Evolutionary conservation across 2,113 vertebrate species (phyloP).

Genomic region (Vanacampus margaritifer): DNA sequence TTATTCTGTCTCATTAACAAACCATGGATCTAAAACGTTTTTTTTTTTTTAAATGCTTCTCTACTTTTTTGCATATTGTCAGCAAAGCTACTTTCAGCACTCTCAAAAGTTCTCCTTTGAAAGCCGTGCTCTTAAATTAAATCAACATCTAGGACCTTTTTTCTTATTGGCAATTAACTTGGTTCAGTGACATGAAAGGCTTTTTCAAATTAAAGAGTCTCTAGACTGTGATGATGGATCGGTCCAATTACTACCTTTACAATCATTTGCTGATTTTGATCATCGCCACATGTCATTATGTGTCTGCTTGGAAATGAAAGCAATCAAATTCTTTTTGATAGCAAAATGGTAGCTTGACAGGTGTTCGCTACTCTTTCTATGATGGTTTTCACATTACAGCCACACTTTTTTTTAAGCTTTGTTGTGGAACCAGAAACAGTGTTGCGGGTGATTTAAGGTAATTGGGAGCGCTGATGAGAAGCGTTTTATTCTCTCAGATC

Average conservation of each 20-base stretch:
- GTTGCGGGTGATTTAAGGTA: slow-evolving; percentile 52
- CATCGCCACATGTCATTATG: slow-evolving; percentile 29
- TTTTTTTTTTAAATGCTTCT: slow-evolving; percentile 25
- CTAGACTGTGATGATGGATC: slow-evolving; percentile 47
- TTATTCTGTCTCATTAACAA: slow-evolving; percentile 11
- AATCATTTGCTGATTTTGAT: slow-evolving; percentile 59
- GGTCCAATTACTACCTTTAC: slow-evolving; percentile 55
- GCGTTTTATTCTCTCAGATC: slow-evolving; percentile 55
- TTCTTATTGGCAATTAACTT: slow-evolving; percentile 59
- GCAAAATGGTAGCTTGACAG: slow-evolving; percentile 22
- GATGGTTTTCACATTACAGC: slow-evolving; percentile 21
- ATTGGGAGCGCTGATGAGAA: slow-evolving; percentile 56
- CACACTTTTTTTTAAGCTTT: slow-evolving; percentile 16
- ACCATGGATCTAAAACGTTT: slow-evolving; percentile 33
- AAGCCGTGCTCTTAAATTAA: slow-evolving; percentile 52
- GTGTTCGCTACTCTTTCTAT: slow-evolving; percentile 27
- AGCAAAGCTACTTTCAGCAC: slow-evolving; percentile 12
- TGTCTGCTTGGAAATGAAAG: slow-evolving; percentile 45
- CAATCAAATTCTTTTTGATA: slow-evolving; percentile 20
- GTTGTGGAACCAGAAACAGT: slow-evolving; percentile 37
- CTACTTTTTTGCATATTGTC: slow-evolving; percentile 25
- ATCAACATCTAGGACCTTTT: slow-evolving; percentile 56
- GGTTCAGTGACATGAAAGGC: slow-evolving; percentile 52
- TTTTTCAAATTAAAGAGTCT: slow-evolving; percentile 51
- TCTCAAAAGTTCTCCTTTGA: slow-evolving; percentile 22